Base-by-base conservation (phyloP, 2,888 invertebrate species). In the Neoaliturus tenellus region DNA sequence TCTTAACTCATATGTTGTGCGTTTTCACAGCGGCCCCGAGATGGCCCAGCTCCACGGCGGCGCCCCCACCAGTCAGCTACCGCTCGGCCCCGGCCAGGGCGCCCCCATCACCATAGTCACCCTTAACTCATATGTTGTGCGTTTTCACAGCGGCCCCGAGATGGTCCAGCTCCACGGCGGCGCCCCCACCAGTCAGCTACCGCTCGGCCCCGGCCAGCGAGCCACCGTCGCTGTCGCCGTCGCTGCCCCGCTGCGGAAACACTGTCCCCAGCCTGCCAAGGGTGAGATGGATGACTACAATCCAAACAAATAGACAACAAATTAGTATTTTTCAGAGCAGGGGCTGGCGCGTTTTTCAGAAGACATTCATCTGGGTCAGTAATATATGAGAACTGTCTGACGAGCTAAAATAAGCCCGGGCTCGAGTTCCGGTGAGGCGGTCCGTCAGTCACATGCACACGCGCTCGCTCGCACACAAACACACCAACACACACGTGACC, bases 271-370 rank as follows among this genome's bases (percentile, higher is more conserved):
- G 25, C 10, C 25, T 44, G 75, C 75, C 75, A 75, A 75, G 75
- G 75, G 75, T 75, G 44, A 75, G 75, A 75, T 75, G 17, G 28
- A 75, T 75, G 35, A 48, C 75, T 41, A 75, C 75, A 75, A 75
- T 75, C 75, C 44, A 75, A 75, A 75, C 75, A 75, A 75, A 75
- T 75, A 75, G 75, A 75, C 75, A 75, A 75, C 75, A 75, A 75
- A 75, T 75, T 75, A 75, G 75, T 75, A 75, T 75, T 75, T 75
- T 69, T 75, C 48, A 17, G 75, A 44, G 75, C 75, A 75, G 75
- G 75, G 75, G 39, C 75, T 41, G 75, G 44, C 48, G 28, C 44
- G 75, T 67, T 67, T 67, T 67, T 67, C 67, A 31, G 67, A 67
- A 67, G 20, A 75, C 75, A 75, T 75, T 44, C 75, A 75, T 75